A percentile compares a stretch with the other conserved stretches of the same genome.
Evolutionary conservation across 64 coral and sea anemone genomes (phyloP).

Genomic region (Astreopora myriophthalma): DNA sequence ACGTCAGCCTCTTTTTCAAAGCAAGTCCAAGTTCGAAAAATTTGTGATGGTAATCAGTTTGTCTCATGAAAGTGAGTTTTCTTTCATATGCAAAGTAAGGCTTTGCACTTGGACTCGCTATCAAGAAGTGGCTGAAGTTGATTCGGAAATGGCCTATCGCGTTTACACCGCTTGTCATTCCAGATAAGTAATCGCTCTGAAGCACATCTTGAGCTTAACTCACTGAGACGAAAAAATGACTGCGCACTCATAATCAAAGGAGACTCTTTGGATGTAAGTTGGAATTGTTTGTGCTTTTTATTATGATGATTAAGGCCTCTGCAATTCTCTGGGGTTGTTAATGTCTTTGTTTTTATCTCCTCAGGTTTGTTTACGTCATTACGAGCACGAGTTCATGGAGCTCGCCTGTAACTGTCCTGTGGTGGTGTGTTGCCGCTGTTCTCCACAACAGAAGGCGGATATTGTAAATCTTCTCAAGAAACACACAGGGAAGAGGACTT

Average conservation of each 20-base stretch:
- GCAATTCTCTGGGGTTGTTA: not conserved
- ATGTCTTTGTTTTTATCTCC: not conserved
- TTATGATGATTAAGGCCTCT: not conserved
- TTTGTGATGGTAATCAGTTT: no score
- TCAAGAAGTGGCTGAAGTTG: no score
- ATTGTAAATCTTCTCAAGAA: constrained; percentile 88
- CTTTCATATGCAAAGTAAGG: no score
- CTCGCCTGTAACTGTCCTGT: constrained; percentile 93
- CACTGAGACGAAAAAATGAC: constrained; percentile 92
- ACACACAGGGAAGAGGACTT: constrained; percentile 92
- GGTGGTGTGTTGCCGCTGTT: constrained; percentile 98
- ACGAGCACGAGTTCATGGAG: constrained; percentile 99
- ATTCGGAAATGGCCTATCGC: no score
- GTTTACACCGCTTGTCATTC: not conserved
- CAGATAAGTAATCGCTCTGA: constrained; percentile 84
- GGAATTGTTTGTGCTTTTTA: not conserved
- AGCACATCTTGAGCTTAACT: constrained; percentile 96
- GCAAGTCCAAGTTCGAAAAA: no score
- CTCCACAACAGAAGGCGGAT: constrained; percentile 99
- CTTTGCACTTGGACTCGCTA: no score
- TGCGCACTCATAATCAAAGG: constrained; percentile 95
- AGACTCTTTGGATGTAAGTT: constrained; percentile 84
- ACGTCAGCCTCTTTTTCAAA: no score
- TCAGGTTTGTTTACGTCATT: constrained; percentile 87
- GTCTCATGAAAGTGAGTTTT: no score